These are phyloP conservation scores for Petrocephalus zakoni DNA, from an alignment of 2,113 vertebrate species.

Conservation along the genomic window DNA sequence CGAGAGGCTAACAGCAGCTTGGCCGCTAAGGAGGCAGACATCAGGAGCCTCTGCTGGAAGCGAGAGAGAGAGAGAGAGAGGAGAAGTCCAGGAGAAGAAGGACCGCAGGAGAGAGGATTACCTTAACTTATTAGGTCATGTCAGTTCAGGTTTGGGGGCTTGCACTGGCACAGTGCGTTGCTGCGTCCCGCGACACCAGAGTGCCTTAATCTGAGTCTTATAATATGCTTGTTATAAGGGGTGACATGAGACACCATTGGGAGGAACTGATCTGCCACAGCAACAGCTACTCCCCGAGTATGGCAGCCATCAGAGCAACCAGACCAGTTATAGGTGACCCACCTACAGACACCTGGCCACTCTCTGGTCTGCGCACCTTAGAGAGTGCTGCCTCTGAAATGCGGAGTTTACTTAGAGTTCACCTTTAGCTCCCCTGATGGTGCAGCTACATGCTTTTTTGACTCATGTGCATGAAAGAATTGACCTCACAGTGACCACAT, in stretches of 20 bases:
- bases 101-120: too few species aligned
- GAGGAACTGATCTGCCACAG: neutral
- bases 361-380: neutral
- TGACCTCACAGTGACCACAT: neutral
- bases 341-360: too few species aligned
- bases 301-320: neutral
- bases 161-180: neutral
- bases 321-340: too few species aligned
- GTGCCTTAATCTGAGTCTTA: too few species aligned
- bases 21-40: too few species aligned
- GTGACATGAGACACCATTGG: too few species aligned
- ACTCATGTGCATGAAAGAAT: neutral
- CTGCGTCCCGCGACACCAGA: neutral
- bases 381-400: neutral
- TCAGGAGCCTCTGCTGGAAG: too few species aligned
- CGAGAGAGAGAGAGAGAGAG: too few species aligned
- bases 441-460: neutral
- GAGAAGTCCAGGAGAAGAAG: too few species aligned
- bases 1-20: too few species aligned
- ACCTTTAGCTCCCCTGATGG: neutral
- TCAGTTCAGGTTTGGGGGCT: neutral
- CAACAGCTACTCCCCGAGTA: neutral
- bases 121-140: neutral
- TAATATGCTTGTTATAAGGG: too few species aligned
- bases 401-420: neutral